A percentile compares a stretch with the other conserved stretches of the same genome.
phyloP scores from a whole-genome alignment of 2,888 invertebrate species.

The Drosophila niveifrons region DNA sequence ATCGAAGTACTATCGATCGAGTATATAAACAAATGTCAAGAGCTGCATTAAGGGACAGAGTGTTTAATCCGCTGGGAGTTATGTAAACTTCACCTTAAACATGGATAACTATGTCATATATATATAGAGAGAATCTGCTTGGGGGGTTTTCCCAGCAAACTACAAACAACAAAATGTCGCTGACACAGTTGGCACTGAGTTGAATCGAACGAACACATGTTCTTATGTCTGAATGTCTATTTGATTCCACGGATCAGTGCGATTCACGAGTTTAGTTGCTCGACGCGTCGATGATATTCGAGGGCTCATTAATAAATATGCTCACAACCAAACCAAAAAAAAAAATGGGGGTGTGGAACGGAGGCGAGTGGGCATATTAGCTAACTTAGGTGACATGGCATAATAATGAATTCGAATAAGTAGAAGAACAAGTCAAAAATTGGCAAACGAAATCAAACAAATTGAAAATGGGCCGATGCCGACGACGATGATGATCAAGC shows the following conservation, averaged over 20 bases:
- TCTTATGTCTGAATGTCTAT: slow-evolving; percentile 4
- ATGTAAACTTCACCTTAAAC: slow-evolving; percentile 1
- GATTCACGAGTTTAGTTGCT: slow-evolving; percentile 18
- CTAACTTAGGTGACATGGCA: slow-evolving; percentile 19
- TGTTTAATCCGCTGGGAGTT: not conserved
- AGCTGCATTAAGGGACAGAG: not conserved
- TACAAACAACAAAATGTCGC: slow-evolving; percentile 3
- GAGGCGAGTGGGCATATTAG: slow-evolving; percentile 15
- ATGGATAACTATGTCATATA: not conserved
- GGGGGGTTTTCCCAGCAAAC: slow-evolving; percentile 4
- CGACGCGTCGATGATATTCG: slow-evolving; percentile 17
- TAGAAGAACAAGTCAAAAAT: slow-evolving; percentile 30
- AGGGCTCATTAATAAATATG: slow-evolving; percentile 20
- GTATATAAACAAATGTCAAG: not conserved
- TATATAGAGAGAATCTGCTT: not conserved
- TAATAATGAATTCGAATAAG: slow-evolving; percentile 1
- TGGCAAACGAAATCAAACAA: slow-evolving; percentile 69
- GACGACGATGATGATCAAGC: slow-evolving; percentile 44
- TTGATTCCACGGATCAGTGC: slow-evolving; percentile 23
- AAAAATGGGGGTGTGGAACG: not conserved
- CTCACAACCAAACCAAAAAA: too few relatives aligned
- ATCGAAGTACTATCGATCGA: not conserved
- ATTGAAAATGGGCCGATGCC: slow-evolving; percentile 66
- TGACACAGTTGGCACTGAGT: slow-evolving; percentile 46
- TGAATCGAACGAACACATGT: slow-evolving; percentile 16